Conservation (phyloP, 1,140 invertebrate species). For the Procambarus virginalis region DNA sequence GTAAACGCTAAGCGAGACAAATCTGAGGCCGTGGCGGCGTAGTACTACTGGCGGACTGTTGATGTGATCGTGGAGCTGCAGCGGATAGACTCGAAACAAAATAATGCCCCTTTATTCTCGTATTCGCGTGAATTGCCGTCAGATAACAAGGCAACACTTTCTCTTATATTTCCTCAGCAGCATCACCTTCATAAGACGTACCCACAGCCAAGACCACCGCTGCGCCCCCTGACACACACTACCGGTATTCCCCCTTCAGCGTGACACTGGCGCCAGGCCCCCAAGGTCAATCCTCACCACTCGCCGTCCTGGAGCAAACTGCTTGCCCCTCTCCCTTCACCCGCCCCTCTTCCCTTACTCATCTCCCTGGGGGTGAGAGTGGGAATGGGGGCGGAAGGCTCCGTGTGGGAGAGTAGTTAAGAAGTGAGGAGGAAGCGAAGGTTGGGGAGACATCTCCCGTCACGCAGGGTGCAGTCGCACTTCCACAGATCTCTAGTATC, state of each 20-base stretch:
- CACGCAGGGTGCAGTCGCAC: too few relatives aligned
- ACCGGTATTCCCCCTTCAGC: not conserved
- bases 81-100: too few relatives aligned
- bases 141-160: too few relatives aligned
- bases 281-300: not conserved
- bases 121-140: not conserved
- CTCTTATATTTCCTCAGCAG: too few relatives aligned
- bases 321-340: not conserved
- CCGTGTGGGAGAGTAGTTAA: not conserved
- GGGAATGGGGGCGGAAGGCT: not conserved
- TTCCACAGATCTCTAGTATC: too few relatives aligned
- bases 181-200: too few relatives aligned
- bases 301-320: constrained; percentile 34
- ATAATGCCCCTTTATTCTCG: too few relatives aligned
- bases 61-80: too few relatives aligned
- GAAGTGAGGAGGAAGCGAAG: not conserved
- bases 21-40: too few relatives aligned
- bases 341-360: not conserved
- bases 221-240: not conserved
- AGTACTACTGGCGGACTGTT: too few relatives aligned
- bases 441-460: too few relatives aligned
- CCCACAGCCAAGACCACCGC: not conserved
- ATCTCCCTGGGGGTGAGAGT: not conserved
- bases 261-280: constrained; percentile 3
- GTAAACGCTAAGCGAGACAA: too few relatives aligned